Base-by-base conservation (phyloP, 2,113 vertebrate genomes). In the Athene noctua region DNA sequence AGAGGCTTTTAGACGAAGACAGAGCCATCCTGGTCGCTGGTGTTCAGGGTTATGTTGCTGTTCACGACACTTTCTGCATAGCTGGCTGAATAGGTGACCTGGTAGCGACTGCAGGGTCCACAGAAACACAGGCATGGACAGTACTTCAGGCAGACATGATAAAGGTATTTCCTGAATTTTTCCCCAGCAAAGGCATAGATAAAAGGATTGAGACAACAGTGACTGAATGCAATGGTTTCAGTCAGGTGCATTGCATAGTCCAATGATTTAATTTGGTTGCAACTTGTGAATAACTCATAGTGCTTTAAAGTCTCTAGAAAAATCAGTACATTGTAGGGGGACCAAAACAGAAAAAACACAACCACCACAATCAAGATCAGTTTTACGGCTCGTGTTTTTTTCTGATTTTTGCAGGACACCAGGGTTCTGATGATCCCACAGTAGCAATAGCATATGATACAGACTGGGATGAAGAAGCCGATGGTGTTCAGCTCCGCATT, bases 131-230 rank as follows among this genome's bases (percentile, higher is more conserved):
- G 52, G 93, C 54, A 97, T 1, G 97, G 95, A 59, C 97, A 96
- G 40, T 90, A 97, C 51, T 96, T 98, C 20, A 95, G 52, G 47
- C 96, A 96, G 34, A 98, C 46, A 5, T 34, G 80, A n/a, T 49
- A 40, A 44, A 99, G 77, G 38, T 98, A 98, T 47, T 98, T 99
- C 74, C 98, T 98, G 90, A 99, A 99, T 91, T 99, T 99, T 96
- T 99, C 98, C 30, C 99, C 99, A 26, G 98, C 98, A 71, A 99
- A 99, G 3, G 98, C 99, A 11, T 99, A 99, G 93, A 99, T 99
- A 14, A 99, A 12, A 34, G 99, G 99, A 75, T 99, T 99, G 25
- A 99, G 94, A 42, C 99, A 99, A 42, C 99, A 99, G 93, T 99
- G 99, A 47, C 95, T 97, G 78, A 99, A 98, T 0, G 99, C 98